A percentile compares a stretch with the other conserved stretches of the same genome.
Conservation (phyloP, 1,140 invertebrate species). For the Holcopasites calliopsidis region DNA sequence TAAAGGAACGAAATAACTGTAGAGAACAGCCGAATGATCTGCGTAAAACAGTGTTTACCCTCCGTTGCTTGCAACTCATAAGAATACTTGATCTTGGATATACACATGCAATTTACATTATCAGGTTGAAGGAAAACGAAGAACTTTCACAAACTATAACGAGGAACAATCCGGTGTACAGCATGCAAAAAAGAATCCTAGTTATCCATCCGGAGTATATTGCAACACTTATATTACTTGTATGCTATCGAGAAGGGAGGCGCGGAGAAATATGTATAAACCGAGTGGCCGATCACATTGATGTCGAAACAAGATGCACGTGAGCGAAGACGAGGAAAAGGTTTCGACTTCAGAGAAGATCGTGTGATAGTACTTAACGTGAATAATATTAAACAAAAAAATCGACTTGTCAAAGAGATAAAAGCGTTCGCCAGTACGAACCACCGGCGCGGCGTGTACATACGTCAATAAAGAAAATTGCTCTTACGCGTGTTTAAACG, state of each 20-base stretch:
- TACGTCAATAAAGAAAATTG: conserved; percentile 60
- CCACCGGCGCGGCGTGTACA: too few relatives aligned
- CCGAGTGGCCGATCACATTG: not conserved
- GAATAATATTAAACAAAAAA: not conserved
- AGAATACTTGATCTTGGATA: too few relatives aligned
- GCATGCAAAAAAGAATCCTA: not conserved
- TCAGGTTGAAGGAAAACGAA: not conserved
- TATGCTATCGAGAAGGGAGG: not conserved
- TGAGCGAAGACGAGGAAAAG: not conserved
- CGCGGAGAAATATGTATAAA: not conserved
- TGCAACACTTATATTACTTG: not conserved
- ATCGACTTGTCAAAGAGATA: not conserved
- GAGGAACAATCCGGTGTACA: not conserved
- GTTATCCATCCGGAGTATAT: not conserved
- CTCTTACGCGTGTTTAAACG: conserved; percentile 61
- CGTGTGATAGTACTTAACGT: not conserved
- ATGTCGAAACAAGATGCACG: not conserved
- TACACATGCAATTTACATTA: too few relatives aligned
- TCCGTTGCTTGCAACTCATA: too few relatives aligned
- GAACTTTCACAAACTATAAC: not conserved
- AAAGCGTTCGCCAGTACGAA: conserved; percentile 9
- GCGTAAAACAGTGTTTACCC: too few relatives aligned
- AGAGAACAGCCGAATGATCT: too few relatives aligned
- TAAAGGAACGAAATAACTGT: too few relatives aligned
- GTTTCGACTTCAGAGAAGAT: not conserved